A percentile compares a stretch with the other conserved stretches of the same genome.
Conservation (phyloP, 92 coral and sea anemone species). For the Palythoa heliodiscus region DNA sequence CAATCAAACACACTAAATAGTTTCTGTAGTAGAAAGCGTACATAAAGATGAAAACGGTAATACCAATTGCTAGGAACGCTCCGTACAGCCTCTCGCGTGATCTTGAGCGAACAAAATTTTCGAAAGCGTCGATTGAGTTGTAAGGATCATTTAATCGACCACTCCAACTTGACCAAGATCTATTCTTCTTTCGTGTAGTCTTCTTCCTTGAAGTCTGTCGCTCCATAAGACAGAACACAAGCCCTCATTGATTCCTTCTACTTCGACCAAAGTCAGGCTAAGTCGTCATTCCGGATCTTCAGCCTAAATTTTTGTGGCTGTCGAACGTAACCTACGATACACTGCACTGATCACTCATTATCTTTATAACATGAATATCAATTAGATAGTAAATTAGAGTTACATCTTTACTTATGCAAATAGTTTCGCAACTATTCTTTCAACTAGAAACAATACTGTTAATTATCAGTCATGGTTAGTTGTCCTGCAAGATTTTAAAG, state of each 20-base stretch:
- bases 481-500: background rate
- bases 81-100: constrained; percentile 69
- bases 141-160: constrained; percentile 60
- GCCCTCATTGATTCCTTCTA: constrained; percentile 4
- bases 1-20: constrained; percentile 83
- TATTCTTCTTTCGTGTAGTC: constrained; percentile 10
- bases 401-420: constrained; percentile 29
- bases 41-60: constrained; percentile 79
- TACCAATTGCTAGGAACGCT: constrained; percentile 70
- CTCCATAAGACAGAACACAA: constrained; percentile 23
- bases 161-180: constrained; percentile 40
- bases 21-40: constrained; percentile 83
- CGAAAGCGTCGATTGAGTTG: constrained; percentile 83
- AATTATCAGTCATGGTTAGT: constrained; percentile 6
- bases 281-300: background rate
- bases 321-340: background rate
- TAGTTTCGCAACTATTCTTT: background rate
- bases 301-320: background rate
- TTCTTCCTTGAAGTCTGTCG: constrained; percentile 21
- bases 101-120: constrained; percentile 76
- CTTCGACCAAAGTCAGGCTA: background rate
- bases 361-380: constrained; percentile 20
- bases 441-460: constrained; percentile 18
- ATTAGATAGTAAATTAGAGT: background rate
- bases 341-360: background rate